Percentiles rank a stretch among this genome's conserved stretches.
These are phyloP conservation scores for Hydrozoanthus gracilis DNA, from an alignment of 92 coral and sea anemone genomes.

Conservation along the genomic window DNA sequence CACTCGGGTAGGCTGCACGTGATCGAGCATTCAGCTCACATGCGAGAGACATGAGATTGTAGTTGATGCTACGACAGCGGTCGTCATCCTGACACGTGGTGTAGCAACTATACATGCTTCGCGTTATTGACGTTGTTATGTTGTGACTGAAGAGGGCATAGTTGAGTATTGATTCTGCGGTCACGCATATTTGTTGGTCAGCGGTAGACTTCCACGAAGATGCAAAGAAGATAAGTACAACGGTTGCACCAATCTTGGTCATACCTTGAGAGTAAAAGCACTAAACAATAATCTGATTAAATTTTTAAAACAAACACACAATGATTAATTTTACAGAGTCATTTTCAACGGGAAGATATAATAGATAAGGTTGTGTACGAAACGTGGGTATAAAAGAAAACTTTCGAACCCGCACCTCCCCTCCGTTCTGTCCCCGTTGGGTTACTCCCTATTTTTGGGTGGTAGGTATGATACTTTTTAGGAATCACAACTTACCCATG, in stretches of 20 bases:
- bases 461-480: too few relatives aligned
- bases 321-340: too few relatives aligned
- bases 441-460: too few relatives aligned
- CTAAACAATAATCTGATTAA: too few relatives aligned
- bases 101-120: not conserved
- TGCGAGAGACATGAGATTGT: not conserved
- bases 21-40: constrained; percentile 14
- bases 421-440: too few relatives aligned
- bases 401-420: too few relatives aligned
- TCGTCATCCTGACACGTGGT: not conserved
- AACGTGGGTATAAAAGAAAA: too few relatives aligned
- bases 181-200: not conserved
- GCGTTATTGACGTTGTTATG: not conserved
- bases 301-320: too few relatives aligned
- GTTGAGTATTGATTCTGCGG: not conserved
- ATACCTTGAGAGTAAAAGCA: not conserved
- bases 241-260: not conserved
- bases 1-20: not conserved
- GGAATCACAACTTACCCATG: too few relatives aligned
- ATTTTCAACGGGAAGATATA: too few relatives aligned
- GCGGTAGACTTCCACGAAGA: not conserved
- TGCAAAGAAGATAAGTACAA: not conserved
- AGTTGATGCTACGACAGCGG: constrained; percentile 10
- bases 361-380: too few relatives aligned
- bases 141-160: not conserved